A percentile compares a stretch with the other conserved stretches of the same genome.
These are phyloP conservation scores for Cheilosia impressa DNA, from an alignment of 2,888 invertebrate species.

Conservation along the genomic window DNA sequence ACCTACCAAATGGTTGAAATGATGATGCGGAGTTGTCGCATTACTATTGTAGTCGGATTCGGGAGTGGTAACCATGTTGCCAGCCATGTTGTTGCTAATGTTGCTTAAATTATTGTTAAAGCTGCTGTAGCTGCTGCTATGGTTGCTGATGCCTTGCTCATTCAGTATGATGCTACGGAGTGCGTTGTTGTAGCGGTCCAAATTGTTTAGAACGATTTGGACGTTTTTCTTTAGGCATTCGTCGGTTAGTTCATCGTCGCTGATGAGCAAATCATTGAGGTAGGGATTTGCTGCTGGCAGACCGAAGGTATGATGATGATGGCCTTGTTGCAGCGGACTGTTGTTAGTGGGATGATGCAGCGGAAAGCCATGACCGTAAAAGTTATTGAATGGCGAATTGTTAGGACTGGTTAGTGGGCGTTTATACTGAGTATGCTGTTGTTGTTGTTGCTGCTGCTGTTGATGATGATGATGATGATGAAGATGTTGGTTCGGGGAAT, in stretches of 20 bases:
- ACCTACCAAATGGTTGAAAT: slow-evolving; percentile 79
- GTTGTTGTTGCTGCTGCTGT: slow-evolving; percentile 77
- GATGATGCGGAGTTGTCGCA: slow-evolving; percentile 81
- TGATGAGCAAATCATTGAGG: slow-evolving; percentile 75
- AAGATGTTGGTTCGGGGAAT: slow-evolving; percentile 77
- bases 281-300: slow-evolving; percentile 78
- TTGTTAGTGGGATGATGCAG: slow-evolving; percentile 57
- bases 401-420: slow-evolving; percentile 83
- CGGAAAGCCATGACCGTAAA: slow-evolving; percentile 76
- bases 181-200: slow-evolving; percentile 83
- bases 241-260: slow-evolving; percentile 82
- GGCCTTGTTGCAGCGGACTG: slow-evolving; percentile 77
- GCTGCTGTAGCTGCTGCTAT: slow-evolving; percentile 78
- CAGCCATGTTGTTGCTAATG: slow-evolving; percentile 78
- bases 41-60: slow-evolving; percentile 84
- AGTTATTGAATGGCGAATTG: slow-evolving; percentile 79
- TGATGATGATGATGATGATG: slow-evolving; percentile 76
- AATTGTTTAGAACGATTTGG: slow-evolving; percentile 83
- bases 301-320: slow-evolving; percentile 80
- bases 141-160: slow-evolving; percentile 80
- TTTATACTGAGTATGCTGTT: slow-evolving; percentile 80
- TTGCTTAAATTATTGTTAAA: slow-evolving; percentile 76
- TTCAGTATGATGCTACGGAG: slow-evolving; percentile 83
- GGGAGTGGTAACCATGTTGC: slow-evolving; percentile 79
- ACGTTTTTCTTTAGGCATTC: slow-evolving; percentile 84